Percentiles rank a stretch among this genome's conserved stretches.
Evolutionary conservation across 2,888 invertebrate genomes (phyloP).

Genomic region (Chloroclystis v-ata): DNA sequence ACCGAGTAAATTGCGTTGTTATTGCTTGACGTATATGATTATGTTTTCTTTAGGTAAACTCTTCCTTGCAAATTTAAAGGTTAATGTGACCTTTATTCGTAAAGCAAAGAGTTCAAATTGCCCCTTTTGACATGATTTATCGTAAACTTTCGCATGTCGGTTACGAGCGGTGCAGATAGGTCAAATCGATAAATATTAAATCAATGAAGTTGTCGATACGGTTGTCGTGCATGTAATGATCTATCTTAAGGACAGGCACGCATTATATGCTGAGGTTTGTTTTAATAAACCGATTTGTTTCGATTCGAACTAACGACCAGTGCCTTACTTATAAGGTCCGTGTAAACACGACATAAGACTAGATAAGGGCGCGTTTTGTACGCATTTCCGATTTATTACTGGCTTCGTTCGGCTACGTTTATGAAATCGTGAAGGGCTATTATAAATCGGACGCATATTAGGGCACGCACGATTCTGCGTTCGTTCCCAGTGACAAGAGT

Average conservation of each 20-base stretch:
- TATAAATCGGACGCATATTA: constrained; percentile 31
- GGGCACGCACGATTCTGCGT: constrained; percentile 35
- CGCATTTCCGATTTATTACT: constrained; percentile 2
- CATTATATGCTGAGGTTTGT: constrained; percentile 20
- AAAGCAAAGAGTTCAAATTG: constrained; percentile 17
- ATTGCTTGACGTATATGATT: constrained; percentile 2
- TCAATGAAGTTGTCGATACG: constrained; percentile 31
- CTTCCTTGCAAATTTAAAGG: constrained; percentile 3
- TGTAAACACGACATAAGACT: neutral
- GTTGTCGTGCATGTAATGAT: constrained; percentile 23
- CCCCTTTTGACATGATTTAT: constrained; percentile 31
- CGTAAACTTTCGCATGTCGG: constrained; percentile 27
- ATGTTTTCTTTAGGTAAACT: too few species aligned
- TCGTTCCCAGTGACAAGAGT: constrained; percentile 41
- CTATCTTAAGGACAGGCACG: constrained; percentile 24
- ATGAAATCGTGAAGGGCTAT: constrained; percentile 26
- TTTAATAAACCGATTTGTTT: constrained; percentile 3
- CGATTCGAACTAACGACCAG: neutral
- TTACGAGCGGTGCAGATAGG: constrained; percentile 22
- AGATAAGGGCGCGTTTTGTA: neutral
- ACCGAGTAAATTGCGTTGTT: neutral
- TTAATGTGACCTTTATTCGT: constrained; percentile 11
- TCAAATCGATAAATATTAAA: constrained; percentile 28
- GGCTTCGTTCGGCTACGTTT: constrained; percentile 1
- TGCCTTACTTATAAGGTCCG: constrained; percentile 1